phyloP scores from a whole-genome alignment of 2,113 vertebrate genomes.

The Piprites chloris region DNA sequence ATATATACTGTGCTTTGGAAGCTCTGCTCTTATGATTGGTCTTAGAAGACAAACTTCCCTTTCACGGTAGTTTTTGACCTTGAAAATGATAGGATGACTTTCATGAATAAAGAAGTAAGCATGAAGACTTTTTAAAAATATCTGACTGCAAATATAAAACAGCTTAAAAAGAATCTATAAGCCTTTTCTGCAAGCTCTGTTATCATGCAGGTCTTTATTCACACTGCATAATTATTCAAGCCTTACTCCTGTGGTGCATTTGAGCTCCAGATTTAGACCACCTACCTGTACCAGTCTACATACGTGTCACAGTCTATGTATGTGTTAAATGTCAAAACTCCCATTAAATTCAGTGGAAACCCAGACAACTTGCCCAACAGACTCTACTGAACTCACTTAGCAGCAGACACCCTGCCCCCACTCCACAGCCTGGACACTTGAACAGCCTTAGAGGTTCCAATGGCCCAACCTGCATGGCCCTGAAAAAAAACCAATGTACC shows the following conservation, averaged over 20 bases:
- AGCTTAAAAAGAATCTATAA: not conserved
- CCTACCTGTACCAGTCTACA: not conserved
- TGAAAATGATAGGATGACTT: not conserved
- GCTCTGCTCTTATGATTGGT: not conserved
- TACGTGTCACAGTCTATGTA: not conserved
- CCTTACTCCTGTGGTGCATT: not conserved
- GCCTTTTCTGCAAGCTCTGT: not conserved
- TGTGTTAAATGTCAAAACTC: not conserved
- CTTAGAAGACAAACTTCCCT: not conserved
- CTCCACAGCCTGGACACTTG: not conserved
- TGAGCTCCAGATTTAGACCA: not conserved
- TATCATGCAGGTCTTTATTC: not conserved
- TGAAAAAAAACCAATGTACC: not conserved
- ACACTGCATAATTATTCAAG: not conserved
- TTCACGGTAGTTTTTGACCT: not conserved
- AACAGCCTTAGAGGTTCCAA: not conserved
- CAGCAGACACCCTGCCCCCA: not conserved
- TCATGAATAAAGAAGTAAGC: not conserved
- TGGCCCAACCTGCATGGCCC: not conserved
- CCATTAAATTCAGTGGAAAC: not conserved
- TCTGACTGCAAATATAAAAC: not conserved
- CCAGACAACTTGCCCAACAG: not conserved
- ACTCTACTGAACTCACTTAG: not conserved
- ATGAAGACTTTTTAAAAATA: not conserved
- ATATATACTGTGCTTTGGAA: not conserved